phyloP scores from a whole-genome alignment of 1,140 invertebrate species.

The Holotrichia oblita region DNA sequence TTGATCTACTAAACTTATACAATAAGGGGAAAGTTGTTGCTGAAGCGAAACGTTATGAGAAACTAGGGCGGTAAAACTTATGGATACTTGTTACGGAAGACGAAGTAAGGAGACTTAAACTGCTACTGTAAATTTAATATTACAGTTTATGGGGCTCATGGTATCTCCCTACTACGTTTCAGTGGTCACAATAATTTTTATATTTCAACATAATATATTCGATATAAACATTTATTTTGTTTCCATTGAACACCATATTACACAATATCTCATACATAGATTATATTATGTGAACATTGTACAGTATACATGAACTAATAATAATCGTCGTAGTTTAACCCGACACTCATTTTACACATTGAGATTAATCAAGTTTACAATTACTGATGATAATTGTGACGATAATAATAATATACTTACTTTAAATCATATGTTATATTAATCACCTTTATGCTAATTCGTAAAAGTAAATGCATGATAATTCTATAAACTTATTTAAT shows the following conservation, averaged over 20 bases:
- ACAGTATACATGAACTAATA: background rate
- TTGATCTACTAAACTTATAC: background rate
- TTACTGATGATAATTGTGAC: background rate
- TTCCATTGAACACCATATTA: slow-evolving; percentile 6
- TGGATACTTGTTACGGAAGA: too few relatives aligned
- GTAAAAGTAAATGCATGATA: too few relatives aligned
- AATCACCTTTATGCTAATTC: too few relatives aligned
- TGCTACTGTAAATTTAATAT: slow-evolving; percentile 30
- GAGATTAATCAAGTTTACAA: background rate
- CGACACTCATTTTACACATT: background rate
- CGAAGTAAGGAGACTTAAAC: slow-evolving; percentile 29
- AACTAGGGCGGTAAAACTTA: too few relatives aligned
- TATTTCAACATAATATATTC: background rate
- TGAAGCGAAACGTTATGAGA: background rate
- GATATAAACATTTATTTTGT: background rate
- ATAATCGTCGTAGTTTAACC: background rate
- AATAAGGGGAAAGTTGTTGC: background rate
- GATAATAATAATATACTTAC: slow-evolving; percentile 2
- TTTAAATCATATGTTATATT: background rate
- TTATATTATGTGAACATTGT: background rate
- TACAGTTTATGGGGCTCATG: slow-evolving; percentile 32
- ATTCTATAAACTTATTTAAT: too few relatives aligned
- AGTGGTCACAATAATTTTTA: background rate
- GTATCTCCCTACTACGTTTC: slow-evolving; percentile 26
- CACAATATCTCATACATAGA: background rate